Conservation (phyloP, 2,113 vertebrate genomes). For the Vulpes lagopus region DNA sequence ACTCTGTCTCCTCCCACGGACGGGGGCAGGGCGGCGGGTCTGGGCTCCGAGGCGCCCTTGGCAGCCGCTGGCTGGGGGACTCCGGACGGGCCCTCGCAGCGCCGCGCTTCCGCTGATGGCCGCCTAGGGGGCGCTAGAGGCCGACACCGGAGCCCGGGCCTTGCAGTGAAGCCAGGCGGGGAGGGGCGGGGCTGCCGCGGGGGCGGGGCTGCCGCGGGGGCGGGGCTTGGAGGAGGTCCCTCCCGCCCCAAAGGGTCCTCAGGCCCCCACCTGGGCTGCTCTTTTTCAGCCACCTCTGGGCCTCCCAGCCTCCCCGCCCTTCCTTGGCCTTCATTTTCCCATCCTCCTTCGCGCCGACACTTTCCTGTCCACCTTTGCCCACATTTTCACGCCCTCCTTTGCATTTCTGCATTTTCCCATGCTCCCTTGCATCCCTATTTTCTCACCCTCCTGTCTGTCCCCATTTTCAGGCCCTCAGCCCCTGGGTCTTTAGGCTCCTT, state of each 20-base stretch:
- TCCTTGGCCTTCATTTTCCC: background rate
- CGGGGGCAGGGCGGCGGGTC: background rate
- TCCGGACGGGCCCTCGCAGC: accelerated
- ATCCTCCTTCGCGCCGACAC: background rate
- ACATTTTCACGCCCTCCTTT: background rate
- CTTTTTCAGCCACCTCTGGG: background rate
- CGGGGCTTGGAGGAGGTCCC: background rate
- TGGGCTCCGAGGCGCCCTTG: accelerated
- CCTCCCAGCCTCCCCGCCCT: no score
- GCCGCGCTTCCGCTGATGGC: background rate
- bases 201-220: background rate
- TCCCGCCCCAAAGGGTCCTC: background rate
- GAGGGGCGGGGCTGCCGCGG: background rate
- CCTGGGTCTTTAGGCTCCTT: background rate
- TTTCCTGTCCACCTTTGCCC: background rate
- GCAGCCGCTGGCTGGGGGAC: accelerated
- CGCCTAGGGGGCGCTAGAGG: background rate
- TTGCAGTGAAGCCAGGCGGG: accelerated
- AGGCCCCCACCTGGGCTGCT: accelerated
- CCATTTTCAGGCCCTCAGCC: background rate
- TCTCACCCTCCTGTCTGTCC: background rate
- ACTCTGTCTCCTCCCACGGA: background rate
- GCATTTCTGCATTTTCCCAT: background rate
- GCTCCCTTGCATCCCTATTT: background rate
- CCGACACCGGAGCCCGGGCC: no score